Conservation (phyloP, 2,888 invertebrate species). For the Hecatera dysodea region DNA sequence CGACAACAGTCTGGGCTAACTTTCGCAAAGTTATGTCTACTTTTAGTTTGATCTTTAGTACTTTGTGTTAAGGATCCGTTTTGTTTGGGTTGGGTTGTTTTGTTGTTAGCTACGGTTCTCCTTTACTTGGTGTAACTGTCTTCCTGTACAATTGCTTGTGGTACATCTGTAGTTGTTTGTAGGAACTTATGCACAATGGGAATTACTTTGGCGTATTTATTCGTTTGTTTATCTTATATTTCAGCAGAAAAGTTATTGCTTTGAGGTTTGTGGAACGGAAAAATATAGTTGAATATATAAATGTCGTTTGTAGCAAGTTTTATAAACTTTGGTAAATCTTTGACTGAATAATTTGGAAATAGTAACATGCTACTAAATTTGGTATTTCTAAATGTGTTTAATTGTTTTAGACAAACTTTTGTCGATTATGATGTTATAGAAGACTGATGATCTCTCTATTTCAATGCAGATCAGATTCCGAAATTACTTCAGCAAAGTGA, state of each 20-base stretch:
- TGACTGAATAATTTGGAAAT: background rate
- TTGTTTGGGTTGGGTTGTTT: conserved; percentile 6
- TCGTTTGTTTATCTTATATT: conserved; percentile 40
- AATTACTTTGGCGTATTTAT: conserved; percentile 46
- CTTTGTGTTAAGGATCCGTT: conserved; percentile 17
- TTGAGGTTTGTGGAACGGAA: conserved; percentile 4
- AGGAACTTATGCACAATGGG: conserved; percentile 69
- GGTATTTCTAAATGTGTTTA: no score
- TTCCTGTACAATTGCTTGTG: conserved; percentile 77
- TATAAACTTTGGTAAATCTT: background rate
- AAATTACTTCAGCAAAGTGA: background rate
- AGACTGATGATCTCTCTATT: background rate
- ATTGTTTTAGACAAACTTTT: no score
- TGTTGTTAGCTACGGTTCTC: conserved; percentile 42
- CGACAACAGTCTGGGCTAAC: conserved; percentile 55
- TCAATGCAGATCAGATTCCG: background rate
- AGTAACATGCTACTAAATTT: background rate
- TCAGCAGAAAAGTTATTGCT: conserved; percentile 6
- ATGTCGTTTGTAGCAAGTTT: background rate
- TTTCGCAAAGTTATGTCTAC: conserved; percentile 42
- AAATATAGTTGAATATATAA: background rate
- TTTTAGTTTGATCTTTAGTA: conserved; percentile 7
- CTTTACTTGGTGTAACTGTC: conserved; percentile 77
- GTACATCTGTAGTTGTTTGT: conserved; percentile 73
- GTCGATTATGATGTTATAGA: background rate